A percentile compares a stretch with the other conserved stretches of the same genome.
Evolutionary conservation across 2,797 vertebrate genomes (phyloP).

Genomic region (Momotus momota): DNA sequence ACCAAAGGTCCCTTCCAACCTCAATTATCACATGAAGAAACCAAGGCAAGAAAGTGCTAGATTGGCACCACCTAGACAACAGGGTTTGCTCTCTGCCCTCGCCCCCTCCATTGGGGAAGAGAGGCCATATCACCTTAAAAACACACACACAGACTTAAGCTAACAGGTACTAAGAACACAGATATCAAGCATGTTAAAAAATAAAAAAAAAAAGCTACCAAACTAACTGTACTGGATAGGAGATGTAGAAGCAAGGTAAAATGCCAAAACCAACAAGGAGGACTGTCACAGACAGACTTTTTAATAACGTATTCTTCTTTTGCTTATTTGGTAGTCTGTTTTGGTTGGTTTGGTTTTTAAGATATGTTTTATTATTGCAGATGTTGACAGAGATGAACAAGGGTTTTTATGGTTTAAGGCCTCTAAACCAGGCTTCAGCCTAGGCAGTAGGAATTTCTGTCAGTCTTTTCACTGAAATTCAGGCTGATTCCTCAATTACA

Average conservation of each 20-base stretch:
- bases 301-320: not conserved
- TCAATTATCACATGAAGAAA: not conserved
- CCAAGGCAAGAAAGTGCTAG: not conserved
- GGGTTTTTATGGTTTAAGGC: not conserved
- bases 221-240: not conserved
- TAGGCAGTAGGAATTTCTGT: not conserved
- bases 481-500: not conserved
- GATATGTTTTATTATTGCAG: not conserved
- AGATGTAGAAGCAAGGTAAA: not conserved
- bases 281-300: not conserved
- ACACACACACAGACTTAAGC: not conserved
- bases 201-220: not conserved
- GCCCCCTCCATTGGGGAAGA: not conserved
- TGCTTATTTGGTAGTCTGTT: not conserved
- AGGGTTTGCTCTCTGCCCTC: not conserved
- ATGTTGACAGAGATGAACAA: not conserved
- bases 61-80: not conserved
- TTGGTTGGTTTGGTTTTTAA: not conserved
- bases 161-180: not conserved
- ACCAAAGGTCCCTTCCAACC: not conserved
- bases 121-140: not conserved
- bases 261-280: not conserved
- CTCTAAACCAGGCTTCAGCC: not conserved
- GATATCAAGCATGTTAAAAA: not conserved
- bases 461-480: not conserved